Conservation (phyloP, 2,797 vertebrate genomes). For the Fundulus diaphanus region DNA sequence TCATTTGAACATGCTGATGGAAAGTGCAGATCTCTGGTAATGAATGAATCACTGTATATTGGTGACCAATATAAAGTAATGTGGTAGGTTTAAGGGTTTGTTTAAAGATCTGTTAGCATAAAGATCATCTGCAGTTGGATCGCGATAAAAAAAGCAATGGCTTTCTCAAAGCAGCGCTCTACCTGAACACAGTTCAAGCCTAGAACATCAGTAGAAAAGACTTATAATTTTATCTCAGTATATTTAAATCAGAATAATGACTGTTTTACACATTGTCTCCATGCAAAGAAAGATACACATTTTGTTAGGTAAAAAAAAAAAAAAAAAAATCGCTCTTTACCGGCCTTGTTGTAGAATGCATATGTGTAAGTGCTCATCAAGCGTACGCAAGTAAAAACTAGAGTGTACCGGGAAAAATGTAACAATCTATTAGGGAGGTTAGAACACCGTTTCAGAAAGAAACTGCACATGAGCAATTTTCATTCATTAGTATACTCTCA, state of each 20-base stretch:
- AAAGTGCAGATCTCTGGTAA: neutral
- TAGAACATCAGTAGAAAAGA: neutral
- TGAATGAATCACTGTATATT: neutral
- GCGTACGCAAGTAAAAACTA: conserved; percentile 10
- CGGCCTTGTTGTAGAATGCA: conserved; percentile 5
- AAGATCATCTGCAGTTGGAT: neutral
- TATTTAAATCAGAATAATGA: conserved; percentile 1
- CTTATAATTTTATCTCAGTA: neutral
- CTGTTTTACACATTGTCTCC: neutral
- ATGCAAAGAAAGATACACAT: conserved; percentile 9
- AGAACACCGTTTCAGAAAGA: conserved; percentile 30
- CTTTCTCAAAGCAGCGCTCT: neutral
- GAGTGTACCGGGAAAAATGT: conserved; percentile 16
- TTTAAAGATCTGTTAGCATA: neutral
- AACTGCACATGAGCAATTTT: conserved; percentile 11
- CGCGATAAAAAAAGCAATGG: neutral
- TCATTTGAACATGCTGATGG: neutral
- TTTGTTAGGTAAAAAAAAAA: conserved; percentile 15
- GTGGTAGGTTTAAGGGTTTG: neutral
- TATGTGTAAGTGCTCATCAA: conserved; percentile 16
- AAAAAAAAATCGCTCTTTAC: conserved; percentile 29
- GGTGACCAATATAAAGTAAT: neutral
- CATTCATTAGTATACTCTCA: conserved; percentile 20
- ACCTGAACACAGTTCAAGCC: neutral
- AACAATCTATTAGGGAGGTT: conserved; percentile 15